Evolutionary conservation across 2,888 invertebrate species (phyloP).

Genomic region (Mythimna albipuncta): DNA sequence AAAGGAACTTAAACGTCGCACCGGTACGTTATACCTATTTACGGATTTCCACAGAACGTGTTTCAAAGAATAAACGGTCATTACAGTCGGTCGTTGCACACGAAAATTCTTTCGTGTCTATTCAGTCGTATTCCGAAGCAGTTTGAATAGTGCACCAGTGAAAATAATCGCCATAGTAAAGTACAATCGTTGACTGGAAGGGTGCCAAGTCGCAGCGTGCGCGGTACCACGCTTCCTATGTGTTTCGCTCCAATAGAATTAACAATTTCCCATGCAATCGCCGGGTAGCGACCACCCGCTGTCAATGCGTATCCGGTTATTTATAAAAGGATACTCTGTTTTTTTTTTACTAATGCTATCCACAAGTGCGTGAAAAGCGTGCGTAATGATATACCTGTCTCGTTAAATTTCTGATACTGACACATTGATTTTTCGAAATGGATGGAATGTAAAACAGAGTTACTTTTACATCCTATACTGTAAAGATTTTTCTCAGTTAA

Average conservation of each 20-base stretch:
- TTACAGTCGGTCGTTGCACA: slow-evolving; percentile 77
- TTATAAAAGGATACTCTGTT: slow-evolving; percentile 35
- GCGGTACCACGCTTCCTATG: slow-evolving; percentile 80
- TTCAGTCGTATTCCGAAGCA: slow-evolving; percentile 76
- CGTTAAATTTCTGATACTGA: not conserved
- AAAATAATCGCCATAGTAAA: slow-evolving; percentile 85
- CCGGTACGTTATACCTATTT: slow-evolving; percentile 62
- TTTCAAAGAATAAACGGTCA: slow-evolving; percentile 78
- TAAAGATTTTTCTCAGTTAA: too few species aligned
- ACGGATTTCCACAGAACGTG: slow-evolving; percentile 62
- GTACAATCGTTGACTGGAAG: slow-evolving; percentile 86
- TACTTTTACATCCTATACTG: too few species aligned
- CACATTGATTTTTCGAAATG: not conserved
- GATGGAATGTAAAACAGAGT: not conserved
- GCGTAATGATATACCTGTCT: slow-evolving; percentile 1
- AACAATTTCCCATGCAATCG: slow-evolving; percentile 82
- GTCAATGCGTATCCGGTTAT: slow-evolving; percentile 68
- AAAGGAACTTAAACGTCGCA: slow-evolving; percentile 49
- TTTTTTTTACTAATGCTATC: not conserved
- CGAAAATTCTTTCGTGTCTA: slow-evolving; percentile 83
- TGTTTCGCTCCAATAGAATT: slow-evolving; percentile 85
- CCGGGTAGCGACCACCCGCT: slow-evolving; percentile 65
- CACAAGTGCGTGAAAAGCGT: not conserved
- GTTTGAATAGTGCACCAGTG: slow-evolving; percentile 82
- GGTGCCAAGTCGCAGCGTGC: slow-evolving; percentile 79